Evolutionary conservation across 2,113 vertebrate genomes (phyloP), one percentile per base, ranked within the genome.

Genomic region (Thunnus thynnus): DNA sequence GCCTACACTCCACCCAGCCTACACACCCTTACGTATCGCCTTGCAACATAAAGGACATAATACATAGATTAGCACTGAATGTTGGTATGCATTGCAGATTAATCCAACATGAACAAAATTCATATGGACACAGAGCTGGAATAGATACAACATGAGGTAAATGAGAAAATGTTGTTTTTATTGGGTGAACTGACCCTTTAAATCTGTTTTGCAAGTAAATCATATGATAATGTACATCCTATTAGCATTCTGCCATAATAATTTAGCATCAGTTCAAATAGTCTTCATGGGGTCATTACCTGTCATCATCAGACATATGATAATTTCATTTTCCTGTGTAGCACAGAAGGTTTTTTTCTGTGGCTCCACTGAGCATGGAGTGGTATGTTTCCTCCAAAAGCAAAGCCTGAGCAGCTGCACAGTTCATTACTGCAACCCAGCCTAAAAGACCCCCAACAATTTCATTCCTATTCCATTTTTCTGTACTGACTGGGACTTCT

Each of bases 391-490:
- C 30, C 61, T 72, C 61, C 17, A 32, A 77, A 65, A 18, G 56
- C 47, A 47, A 68, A 71, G 77, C 44, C 17, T 56, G 56, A 73
- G 55, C 66, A 18, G 50, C 85, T 67, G 73, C 71, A 50, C 5
- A 48, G 68, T 56, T 50, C 46, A 20, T 63, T 68, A 22, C 80
- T 55, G 58, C 71, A 46, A 58, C 58, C 17, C 36, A 16, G 56
- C 72, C 63, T 72, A 11, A 83, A 84, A 90, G 65, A 67, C 65
- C 65, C 46, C 47, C 22, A 51, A 77, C 65, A 64, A 58, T 72
- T 82, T 72, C 10, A 46, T 69, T 84, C 52, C 27, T 18, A 14
- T 81, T 66, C 46, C 4, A 22, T 51, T 62, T 83, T 44, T 60
- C 54, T 47, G 27, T 13, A 48, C 57, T 22, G 66, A 64, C 72